phyloP scores from a whole-genome alignment of 2,797 vertebrate genomes.

The Rhodeus uyekii region DNA sequence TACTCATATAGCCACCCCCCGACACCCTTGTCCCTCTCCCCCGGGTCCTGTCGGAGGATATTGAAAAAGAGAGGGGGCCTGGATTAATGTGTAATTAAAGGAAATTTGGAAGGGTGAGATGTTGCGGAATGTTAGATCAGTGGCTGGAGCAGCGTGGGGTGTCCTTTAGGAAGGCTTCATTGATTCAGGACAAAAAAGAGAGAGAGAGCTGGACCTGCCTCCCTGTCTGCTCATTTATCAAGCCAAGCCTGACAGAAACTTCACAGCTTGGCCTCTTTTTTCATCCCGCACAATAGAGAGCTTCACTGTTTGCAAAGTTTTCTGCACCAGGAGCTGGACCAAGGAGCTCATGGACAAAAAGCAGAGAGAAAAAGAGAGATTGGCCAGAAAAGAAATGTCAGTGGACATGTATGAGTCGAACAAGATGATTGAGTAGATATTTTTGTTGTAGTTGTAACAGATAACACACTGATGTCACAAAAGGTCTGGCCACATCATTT shows the following conservation, averaged over 20 bases:
- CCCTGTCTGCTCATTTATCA: constrained; percentile 99
- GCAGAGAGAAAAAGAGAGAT: constrained; percentile 62
- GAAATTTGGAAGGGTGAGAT: constrained; percentile 99
- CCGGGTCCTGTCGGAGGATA: constrained; percentile 86
- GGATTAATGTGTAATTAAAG: constrained; percentile 99
- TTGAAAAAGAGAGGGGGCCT: constrained; percentile 97
- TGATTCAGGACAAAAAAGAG: constrained; percentile 95
- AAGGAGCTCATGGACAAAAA: constrained; percentile 70
- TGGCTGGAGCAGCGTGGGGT: constrained; percentile 99
- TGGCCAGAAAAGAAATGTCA: constrained; percentile 58
- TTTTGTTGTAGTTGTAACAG: constrained; percentile 54
- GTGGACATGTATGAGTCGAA: constrained; percentile 59
- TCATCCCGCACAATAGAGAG: constrained; percentile 92
- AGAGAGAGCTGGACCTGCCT: constrained; percentile 90
- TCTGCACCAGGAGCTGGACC: constrained; percentile 91
- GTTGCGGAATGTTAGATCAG: constrained; percentile 99
- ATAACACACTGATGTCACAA: constrained; percentile 10
- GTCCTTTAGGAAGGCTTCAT: constrained; percentile 99
- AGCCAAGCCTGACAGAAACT: constrained; percentile 92
- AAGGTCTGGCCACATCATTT: constrained; percentile 20
- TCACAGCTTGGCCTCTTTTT: constrained; percentile 90
- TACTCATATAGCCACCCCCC: constrained; percentile 71
- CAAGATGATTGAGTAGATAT: constrained; percentile 45
- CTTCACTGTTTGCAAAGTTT: constrained; percentile 96
- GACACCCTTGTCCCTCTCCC: constrained; percentile 66